These are phyloP conservation scores for Aldrovandia affinis DNA, from an alignment of 2,797 vertebrate genomes.

Conservation along the genomic window DNA sequence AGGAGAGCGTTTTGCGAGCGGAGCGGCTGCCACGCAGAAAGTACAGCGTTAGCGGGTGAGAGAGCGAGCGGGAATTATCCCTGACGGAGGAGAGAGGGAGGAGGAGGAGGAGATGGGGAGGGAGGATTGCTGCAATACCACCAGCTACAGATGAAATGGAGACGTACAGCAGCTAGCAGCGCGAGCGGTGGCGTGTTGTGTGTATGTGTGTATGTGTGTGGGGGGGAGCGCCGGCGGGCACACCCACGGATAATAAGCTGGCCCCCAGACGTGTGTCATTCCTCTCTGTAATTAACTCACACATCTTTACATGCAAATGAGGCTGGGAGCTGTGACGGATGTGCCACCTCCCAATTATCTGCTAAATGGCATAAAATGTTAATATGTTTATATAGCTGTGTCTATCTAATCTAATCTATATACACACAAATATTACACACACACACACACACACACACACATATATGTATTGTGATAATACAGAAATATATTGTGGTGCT, in stretches of 20 bases:
- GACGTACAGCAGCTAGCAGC: not conserved
- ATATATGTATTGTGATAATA: too few species aligned
- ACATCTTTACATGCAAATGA: not conserved
- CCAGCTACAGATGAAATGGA: not conserved
- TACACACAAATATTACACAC: not conserved
- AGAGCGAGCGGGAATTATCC: not conserved
- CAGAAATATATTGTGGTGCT: not conserved
- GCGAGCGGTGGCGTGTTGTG: not conserved
- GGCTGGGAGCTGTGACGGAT: not conserved
- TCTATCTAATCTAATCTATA: not conserved
- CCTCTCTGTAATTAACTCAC: slow-evolving; percentile 15
- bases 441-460: not conserved
- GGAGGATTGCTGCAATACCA: not conserved
- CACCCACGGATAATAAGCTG: not conserved
- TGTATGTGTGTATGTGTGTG: not conserved
- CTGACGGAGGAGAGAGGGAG: not conserved
- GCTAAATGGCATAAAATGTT: not conserved
- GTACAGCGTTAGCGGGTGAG: not conserved
- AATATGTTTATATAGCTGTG: not conserved
- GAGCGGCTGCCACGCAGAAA: not conserved
- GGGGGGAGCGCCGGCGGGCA: not conserved
- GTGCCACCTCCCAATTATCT: not conserved
- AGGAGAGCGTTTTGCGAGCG: not conserved
- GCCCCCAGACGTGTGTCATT: not conserved
- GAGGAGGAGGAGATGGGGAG: too few species aligned